Percentiles rank a stretch among this genome's conserved stretches.
Conservation (phyloP, 2,113 vertebrate genomes). For the Spea bombifrons region DNA sequence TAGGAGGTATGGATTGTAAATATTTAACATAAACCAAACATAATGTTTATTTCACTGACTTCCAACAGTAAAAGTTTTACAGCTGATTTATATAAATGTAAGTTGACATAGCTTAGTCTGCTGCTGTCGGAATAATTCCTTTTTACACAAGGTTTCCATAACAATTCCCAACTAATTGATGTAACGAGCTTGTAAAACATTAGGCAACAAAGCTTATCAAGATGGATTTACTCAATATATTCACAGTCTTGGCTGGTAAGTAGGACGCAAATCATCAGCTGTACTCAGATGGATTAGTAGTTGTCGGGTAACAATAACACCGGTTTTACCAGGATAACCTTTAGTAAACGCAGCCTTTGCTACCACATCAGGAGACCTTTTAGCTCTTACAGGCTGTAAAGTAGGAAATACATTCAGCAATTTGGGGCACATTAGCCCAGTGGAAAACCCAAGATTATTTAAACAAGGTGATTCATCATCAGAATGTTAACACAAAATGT, state of each 20-base stretch:
- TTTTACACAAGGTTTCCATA: conserved; percentile 29
- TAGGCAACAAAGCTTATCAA: conserved; percentile 22
- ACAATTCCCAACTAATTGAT: conserved; percentile 41
- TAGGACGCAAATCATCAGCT: conserved; percentile 36
- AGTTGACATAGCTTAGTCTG: conserved; percentile 37
- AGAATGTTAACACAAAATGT: too few species aligned
- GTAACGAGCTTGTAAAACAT: conserved; percentile 38
- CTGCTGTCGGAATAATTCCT: conserved; percentile 27
- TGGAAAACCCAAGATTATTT: too few species aligned
- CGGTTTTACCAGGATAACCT: conserved; percentile 10
- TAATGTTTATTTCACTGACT: background rate
- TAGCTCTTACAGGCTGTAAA: background rate
- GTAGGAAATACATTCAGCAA: conserved; percentile 20
- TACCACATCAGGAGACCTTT: background rate
- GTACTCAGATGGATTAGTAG: conserved; percentile 36
- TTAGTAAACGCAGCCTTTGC: conserved; percentile 3
- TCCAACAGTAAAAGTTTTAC: conserved; percentile 22
- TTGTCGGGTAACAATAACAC: conserved; percentile 42
- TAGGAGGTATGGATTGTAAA: background rate
- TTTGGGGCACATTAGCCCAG: conserved; percentile 1
- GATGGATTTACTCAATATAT: conserved; percentile 34
- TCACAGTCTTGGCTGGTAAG: conserved; percentile 19
- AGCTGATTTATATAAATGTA: conserved; percentile 13
- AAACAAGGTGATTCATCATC: too few species aligned
- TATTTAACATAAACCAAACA: background rate